These are phyloP conservation scores for Agriopis leucophaearia DNA, from an alignment of 2,888 invertebrate species.

Conservation along the genomic window DNA sequence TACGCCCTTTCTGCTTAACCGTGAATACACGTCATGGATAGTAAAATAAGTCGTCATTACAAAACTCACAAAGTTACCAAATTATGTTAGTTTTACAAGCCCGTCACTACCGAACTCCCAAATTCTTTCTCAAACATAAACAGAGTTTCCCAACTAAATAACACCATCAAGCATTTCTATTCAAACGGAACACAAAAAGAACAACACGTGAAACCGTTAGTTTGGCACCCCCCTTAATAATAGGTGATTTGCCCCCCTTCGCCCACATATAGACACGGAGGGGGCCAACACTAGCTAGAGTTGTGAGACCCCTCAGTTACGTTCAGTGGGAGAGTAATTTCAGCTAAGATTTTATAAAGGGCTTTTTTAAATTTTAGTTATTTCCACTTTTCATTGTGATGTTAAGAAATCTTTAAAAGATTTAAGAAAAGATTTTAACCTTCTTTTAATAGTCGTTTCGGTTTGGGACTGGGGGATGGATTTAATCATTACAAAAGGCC, in stretches of 20 bases:
- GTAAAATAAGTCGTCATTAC: not conserved
- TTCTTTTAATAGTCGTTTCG: too few relatives aligned
- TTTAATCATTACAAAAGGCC: too few relatives aligned
- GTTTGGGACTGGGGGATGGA: too few relatives aligned
- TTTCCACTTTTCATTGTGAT: too few relatives aligned
- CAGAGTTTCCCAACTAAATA: conserved; percentile 72
- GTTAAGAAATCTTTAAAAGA: too few relatives aligned
- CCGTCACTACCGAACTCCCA: not conserved
- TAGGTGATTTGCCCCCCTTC: conserved; percentile 76
- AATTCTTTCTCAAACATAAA: conserved; percentile 48
- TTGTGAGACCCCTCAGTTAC: conserved; percentile 53
- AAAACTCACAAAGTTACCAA: conserved; percentile 12
- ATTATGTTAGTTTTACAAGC: conserved; percentile 12
- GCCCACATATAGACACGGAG: conserved; percentile 62
- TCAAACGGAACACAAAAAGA: conserved; percentile 80
- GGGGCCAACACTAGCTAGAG: conserved; percentile 56
- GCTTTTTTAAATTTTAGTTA: too few relatives aligned
- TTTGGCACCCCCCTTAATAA: conserved; percentile 84
- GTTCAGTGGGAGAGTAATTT: conserved; percentile 6
- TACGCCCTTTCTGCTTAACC: not conserved
- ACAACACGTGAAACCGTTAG: conserved; percentile 81
- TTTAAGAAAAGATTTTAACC: too few relatives aligned
- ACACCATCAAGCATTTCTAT: conserved; percentile 72
- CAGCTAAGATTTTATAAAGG: not conserved
- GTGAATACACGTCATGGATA: not conserved